Evolutionary conservation across 2,888 invertebrate species (phyloP).

Genomic region (Parthenolecanium corni): DNA sequence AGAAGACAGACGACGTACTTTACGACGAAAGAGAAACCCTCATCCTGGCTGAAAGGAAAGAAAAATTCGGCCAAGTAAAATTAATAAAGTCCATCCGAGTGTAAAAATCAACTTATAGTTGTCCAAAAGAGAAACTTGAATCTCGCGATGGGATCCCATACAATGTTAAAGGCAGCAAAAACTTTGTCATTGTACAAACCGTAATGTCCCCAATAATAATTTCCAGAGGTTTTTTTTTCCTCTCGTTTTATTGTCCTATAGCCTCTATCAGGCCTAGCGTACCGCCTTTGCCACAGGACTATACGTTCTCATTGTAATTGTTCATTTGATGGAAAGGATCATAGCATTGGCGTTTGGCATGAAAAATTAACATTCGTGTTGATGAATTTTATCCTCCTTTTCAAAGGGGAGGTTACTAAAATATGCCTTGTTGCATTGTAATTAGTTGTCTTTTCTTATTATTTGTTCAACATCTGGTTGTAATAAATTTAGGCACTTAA

Average conservation of each 20-base stretch:
- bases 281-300: constrained; percentile 22
- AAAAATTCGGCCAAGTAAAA: constrained; percentile 22
- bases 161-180: constrained; percentile 11
- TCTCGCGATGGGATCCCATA: constrained; percentile 8
- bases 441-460: no score
- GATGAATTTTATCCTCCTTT: neutral
- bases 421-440: neutral
- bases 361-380: neutral
- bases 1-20: neutral
- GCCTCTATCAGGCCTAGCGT: constrained; percentile 27
- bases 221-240: constrained; percentile 20
- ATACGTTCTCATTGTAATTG: constrained; percentile 22
- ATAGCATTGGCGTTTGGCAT: neutral
- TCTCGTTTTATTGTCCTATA: neutral
- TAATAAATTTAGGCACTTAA: no score
- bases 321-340: constrained; percentile 27
- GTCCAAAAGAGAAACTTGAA: neutral
- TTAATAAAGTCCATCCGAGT: constrained; percentile 25
- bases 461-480: no score
- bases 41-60: constrained; percentile 6
- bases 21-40: constrained; percentile 9
- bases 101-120: constrained; percentile 23
- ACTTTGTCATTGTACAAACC: constrained; percentile 16
- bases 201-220: constrained; percentile 28
- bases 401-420: no score